Conservation (phyloP, 2,888 invertebrate genomes). For the Trachelus tabidus region DNA sequence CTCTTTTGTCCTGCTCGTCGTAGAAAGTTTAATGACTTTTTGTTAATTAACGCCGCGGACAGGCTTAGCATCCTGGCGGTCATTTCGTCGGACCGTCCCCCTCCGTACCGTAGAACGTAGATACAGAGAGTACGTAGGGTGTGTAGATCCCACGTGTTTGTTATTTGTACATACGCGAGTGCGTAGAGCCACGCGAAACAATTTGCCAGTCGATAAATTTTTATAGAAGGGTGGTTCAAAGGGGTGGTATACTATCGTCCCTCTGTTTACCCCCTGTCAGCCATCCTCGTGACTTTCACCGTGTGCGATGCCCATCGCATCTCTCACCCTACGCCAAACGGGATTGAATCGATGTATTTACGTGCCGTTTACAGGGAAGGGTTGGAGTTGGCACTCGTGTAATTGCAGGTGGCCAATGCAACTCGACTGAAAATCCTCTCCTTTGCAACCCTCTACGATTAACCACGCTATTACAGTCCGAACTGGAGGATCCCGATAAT, state of each 20-base stretch:
- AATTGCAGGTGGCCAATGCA: slow-evolving; percentile 52
- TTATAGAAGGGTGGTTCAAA: slow-evolving; percentile 51
- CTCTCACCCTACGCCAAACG: slow-evolving; percentile 54
- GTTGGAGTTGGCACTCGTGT: slow-evolving; percentile 59
- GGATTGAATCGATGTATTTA: slow-evolving; percentile 67
- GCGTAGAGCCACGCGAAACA: slow-evolving; percentile 62
- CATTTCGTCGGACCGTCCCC: slow-evolving; percentile 35
- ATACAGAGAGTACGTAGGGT: slow-evolving; percentile 16
- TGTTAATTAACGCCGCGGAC: slow-evolving; percentile 64
- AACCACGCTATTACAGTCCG: too few species aligned
- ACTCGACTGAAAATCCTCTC: slow-evolving; percentile 41
- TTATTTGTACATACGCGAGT: slow-evolving; percentile 43
- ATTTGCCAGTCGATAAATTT: slow-evolving; percentile 67
- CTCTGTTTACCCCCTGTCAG: slow-evolving; percentile 8
- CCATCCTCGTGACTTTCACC: not conserved
- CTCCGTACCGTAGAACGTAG: slow-evolving; percentile 15
- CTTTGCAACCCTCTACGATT: not conserved
- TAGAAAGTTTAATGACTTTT: slow-evolving; percentile 66
- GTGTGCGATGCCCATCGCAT: slow-evolving; percentile 2
- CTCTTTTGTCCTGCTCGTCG: slow-evolving; percentile 51
- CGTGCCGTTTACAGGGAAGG: slow-evolving; percentile 62
- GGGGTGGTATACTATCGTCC: slow-evolving; percentile 7
- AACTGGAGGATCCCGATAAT: too few species aligned
- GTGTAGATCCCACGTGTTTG: slow-evolving; percentile 37
- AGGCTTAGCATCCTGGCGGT: slow-evolving; percentile 55